Conservation (phyloP, 2,888 invertebrate species). For the Patella caerulea region DNA sequence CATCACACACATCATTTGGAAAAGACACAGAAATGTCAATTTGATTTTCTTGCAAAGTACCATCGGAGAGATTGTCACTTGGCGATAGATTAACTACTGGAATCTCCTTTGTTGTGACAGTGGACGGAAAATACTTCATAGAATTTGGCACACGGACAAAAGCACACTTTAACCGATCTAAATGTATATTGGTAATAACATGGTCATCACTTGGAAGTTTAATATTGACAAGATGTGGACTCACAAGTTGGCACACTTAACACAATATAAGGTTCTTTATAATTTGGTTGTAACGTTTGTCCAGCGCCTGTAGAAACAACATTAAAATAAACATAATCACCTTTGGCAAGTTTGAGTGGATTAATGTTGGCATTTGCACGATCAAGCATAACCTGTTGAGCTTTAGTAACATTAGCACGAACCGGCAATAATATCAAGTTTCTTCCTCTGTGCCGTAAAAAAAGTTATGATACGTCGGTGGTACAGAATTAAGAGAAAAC, state of each 20-base stretch:
- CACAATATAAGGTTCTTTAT: background rate
- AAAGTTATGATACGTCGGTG: background rate
- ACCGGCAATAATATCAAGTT: background rate
- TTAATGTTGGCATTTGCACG: constrained; percentile 8
- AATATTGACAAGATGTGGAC: background rate
- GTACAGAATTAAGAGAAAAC: background rate
- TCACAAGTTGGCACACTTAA: background rate
- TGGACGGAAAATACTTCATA: background rate
- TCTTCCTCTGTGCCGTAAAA: background rate
- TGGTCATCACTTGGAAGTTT: background rate
- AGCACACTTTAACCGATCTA: constrained; percentile 9
- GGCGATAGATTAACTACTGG: too few species aligned
- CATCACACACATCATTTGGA: too few species aligned
- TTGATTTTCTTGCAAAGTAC: too few species aligned
- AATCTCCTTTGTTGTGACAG: background rate
- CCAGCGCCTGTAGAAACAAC: background rate
- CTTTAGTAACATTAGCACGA: background rate
- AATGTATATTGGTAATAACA: background rate
- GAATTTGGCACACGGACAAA: constrained; percentile 12
- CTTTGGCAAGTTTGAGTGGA: background rate
- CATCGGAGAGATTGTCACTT: too few species aligned
- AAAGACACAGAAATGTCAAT: too few species aligned
- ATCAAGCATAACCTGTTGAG: background rate
- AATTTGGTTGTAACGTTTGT: constrained; percentile 3
- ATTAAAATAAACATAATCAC: constrained; percentile 18